Percentiles rank a stretch among this genome's conserved stretches.
Conservation (phyloP, 2,888 invertebrate genomes). For the Tenthredo amoena region DNA sequence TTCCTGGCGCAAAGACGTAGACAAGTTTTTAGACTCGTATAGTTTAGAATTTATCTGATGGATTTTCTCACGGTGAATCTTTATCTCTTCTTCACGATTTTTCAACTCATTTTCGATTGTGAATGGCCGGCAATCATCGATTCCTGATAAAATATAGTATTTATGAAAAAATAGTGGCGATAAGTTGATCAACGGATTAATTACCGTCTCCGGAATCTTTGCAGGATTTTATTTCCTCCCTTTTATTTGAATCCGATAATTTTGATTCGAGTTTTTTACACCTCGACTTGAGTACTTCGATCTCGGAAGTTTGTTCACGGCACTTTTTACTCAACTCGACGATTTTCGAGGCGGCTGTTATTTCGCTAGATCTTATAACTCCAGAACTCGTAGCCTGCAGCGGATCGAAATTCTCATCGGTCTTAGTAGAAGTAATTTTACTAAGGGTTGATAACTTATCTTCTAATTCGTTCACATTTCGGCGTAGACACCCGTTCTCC, state of each 20-base stretch:
- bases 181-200: not conserved
- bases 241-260: conserved; percentile 74
- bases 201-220: not conserved
- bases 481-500: conserved; percentile 69
- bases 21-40: conserved; percentile 85
- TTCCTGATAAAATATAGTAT: conserved; percentile 38
- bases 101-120: conserved; percentile 59
- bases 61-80: conserved; percentile 83
- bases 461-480: conserved; percentile 64
- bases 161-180: not conserved
- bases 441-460: conserved; percentile 58
- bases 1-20: conserved; percentile 85
- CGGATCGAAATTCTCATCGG: not conserved
- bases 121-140: conserved; percentile 40
- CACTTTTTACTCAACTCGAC: conserved; percentile 83
- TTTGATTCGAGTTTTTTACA: conserved; percentile 80
- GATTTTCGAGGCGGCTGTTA: conserved; percentile 83
- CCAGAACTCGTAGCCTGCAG: conserved; percentile 9
- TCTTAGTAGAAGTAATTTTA: conserved; percentile 30
- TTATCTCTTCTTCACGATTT: conserved; percentile 80
- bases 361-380: conserved; percentile 77
- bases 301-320: conserved; percentile 83
- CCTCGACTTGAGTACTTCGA: conserved; percentile 82
- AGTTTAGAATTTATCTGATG: conserved; percentile 82
- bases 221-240: not conserved